These are phyloP conservation scores for Halotydeus destructor DNA, from an alignment of 1,140 invertebrate species.

Conservation along the genomic window DNA sequence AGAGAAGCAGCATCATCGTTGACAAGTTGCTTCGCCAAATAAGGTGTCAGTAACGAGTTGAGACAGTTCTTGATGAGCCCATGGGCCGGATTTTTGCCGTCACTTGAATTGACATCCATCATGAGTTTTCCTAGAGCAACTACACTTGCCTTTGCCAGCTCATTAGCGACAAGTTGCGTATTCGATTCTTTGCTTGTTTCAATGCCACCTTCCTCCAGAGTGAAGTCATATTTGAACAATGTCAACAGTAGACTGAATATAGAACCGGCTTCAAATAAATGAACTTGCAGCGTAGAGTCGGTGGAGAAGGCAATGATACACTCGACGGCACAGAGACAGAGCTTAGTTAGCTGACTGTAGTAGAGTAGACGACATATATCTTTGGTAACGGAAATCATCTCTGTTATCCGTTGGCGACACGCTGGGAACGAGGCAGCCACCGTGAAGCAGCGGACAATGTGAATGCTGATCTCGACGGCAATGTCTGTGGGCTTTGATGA, in stretches of 20 bases:
- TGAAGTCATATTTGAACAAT: conserved; percentile 91
- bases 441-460: conserved; percentile 74
- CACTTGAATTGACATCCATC: conserved; percentile 39
- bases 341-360: conserved; percentile 59
- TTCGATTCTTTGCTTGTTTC: conserved; percentile 61
- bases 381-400: conserved; percentile 58
- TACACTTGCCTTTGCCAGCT: conserved; percentile 63
- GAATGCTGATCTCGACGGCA: conserved; percentile 73
- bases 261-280: conserved; percentile 71
- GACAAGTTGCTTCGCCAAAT: conserved; percentile 52
- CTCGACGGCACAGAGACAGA: conserved; percentile 59
- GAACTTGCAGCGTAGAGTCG: conserved; percentile 63
- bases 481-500: conserved; percentile 55
- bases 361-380: conserved; percentile 74
- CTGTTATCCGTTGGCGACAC: conserved; percentile 60
- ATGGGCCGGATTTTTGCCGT: conserved; percentile 27
- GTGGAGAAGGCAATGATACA: conserved; percentile 59
- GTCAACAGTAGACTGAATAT: conserved; percentile 77
- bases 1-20: conserved; percentile 50
- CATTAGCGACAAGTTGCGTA: conserved; percentile 71
- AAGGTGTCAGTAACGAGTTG: conserved; percentile 66
- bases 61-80: conserved; percentile 47
- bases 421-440: conserved; percentile 81
- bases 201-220: conserved; percentile 85
- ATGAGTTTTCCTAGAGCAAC: conserved; percentile 58